These are phyloP conservation scores for Sander vitreus DNA, from an alignment of 2,113 vertebrate genomes.

Conservation along the genomic window DNA sequence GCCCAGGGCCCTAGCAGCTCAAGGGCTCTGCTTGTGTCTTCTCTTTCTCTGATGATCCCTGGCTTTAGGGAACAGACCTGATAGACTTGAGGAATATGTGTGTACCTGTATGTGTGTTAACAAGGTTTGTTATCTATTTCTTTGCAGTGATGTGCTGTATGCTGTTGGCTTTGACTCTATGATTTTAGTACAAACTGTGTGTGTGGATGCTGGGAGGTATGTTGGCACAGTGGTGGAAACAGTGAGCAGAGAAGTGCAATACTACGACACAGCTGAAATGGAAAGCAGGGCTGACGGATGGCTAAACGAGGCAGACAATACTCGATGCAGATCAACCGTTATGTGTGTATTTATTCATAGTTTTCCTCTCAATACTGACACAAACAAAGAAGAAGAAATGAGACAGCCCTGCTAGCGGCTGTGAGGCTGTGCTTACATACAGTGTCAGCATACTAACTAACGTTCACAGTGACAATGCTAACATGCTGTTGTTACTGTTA, in stretches of 20 bases:
- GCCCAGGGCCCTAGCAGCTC: slow-evolving; percentile 63
- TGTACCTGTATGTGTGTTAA: slow-evolving; percentile 10
- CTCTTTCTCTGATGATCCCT: slow-evolving; percentile 58
- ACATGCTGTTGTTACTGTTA: not conserved
- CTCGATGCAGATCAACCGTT: slow-evolving; percentile 17
- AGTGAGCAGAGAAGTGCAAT: slow-evolving; percentile 2
- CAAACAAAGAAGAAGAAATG: not conserved
- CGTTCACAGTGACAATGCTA: not conserved
- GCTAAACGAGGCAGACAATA: slow-evolving; percentile 20
- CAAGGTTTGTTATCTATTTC: slow-evolving; percentile 15
- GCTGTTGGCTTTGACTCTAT: not conserved
- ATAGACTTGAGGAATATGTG: slow-evolving; percentile 16
- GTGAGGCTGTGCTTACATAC: not conserved
- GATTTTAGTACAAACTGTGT: not conserved
- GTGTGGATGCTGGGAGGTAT: not conserved
- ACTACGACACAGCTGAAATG: slow-evolving; percentile 17
- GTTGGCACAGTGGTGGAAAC: not conserved
- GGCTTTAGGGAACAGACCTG: slow-evolving; percentile 47
- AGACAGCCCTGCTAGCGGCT: not conserved
- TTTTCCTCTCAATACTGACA: not conserved
- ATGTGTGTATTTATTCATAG: not conserved
- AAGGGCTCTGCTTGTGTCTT: slow-evolving; percentile 65
- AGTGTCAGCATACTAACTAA: not conserved
- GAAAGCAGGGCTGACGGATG: slow-evolving; percentile 35
- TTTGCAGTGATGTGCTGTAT: not conserved